phyloP scores from a whole-genome alignment of 2,113 vertebrate species.

The Osmerus eperlanus region DNA sequence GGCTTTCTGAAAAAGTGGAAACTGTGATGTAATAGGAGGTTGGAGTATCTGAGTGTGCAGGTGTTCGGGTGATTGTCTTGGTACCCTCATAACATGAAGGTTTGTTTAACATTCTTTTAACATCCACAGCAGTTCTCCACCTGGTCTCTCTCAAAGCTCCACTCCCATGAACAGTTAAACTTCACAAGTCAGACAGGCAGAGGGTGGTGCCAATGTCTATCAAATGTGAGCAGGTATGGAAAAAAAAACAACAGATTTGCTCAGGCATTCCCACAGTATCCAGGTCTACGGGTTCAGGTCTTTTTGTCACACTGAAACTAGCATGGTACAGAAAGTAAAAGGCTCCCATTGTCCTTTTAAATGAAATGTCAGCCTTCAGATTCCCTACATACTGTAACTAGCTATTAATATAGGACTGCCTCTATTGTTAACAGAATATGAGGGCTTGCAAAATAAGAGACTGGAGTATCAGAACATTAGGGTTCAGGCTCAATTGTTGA shows the following conservation, averaged over 20 bases:
- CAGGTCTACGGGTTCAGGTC: too few species aligned
- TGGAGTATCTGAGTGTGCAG: neutral
- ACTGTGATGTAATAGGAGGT: neutral
- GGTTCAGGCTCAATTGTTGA: conserved; percentile 22
- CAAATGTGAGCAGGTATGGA: too few species aligned
- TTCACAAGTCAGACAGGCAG: neutral
- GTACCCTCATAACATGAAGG: neutral
- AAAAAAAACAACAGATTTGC: too few species aligned
- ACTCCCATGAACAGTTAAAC: neutral
- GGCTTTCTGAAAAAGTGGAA: too few species aligned
- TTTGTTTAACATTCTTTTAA: conserved; percentile 15
- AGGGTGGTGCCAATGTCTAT: neutral
- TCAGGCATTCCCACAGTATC: too few species aligned
- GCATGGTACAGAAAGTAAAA: too few species aligned
- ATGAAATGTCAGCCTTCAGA: neutral
- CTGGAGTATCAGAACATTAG: neutral
- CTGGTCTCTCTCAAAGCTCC: neutral
- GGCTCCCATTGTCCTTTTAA: too few species aligned
- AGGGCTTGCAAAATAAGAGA: neutral
- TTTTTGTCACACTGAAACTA: too few species aligned
- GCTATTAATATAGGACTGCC: neutral
- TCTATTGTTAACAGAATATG: too few species aligned
- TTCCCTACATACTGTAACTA: neutral
- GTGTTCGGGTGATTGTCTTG: conserved; percentile 7
- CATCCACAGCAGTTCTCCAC: neutral